These are phyloP conservation scores for Torymus auratus DNA, from an alignment of 2,888 invertebrate genomes.

Conservation along the genomic window DNA sequence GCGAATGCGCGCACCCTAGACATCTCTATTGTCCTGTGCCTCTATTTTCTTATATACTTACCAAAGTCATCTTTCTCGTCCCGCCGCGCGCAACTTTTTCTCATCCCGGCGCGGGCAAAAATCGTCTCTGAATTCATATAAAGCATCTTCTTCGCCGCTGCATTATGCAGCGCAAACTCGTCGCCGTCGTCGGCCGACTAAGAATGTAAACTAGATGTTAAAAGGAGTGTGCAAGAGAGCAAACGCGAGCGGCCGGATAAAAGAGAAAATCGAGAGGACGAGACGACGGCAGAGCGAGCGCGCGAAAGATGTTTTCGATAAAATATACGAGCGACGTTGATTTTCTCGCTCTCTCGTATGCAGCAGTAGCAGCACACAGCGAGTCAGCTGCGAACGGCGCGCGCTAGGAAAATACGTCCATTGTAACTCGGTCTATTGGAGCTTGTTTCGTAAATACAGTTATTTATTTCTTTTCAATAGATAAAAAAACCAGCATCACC, in stretches of 20 bases:
- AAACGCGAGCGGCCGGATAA: background rate
- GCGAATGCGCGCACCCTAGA: too few species aligned
- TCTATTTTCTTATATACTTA: too few species aligned
- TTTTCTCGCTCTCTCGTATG: background rate
- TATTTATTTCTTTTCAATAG: constrained; percentile 32
- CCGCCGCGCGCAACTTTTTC: too few species aligned
- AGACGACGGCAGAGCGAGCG: too few species aligned
- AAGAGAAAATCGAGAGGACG: too few species aligned
- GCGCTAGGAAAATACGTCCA: background rate
- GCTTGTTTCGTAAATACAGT: constrained; percentile 26
- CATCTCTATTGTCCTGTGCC: too few species aligned
- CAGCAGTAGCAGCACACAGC: background rate
- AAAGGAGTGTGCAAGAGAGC: constrained; percentile 2
- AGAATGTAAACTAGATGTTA: constrained; percentile 19
- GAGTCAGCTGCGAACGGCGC: background rate
- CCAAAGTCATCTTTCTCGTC: too few species aligned
- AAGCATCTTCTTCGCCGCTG: background rate
- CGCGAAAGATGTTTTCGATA: constrained; percentile 26
- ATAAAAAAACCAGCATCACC: constrained; percentile 16
- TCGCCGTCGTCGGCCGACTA: too few species aligned
- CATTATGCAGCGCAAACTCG: constrained; percentile 14
- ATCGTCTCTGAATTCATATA: background rate
- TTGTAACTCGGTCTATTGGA: constrained; percentile 16
- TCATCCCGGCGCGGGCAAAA: too few species aligned
- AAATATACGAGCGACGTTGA: constrained; percentile 19